Conservation (phyloP, 2,113 vertebrate genomes). For the Chlorocebus sabaeus region DNA sequence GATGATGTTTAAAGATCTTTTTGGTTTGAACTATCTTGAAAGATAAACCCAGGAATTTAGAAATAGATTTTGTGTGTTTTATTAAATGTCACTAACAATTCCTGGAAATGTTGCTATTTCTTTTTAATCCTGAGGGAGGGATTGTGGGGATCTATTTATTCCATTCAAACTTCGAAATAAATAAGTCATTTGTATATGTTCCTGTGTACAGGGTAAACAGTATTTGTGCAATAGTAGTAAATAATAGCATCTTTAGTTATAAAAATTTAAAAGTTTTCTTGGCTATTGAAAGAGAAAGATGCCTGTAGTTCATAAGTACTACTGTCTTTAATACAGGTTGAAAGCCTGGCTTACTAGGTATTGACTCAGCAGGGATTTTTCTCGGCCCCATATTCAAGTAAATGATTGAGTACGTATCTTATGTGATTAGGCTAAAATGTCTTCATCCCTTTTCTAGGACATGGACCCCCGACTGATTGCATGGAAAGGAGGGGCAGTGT, state of each 20-base stretch:
- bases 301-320: neutral
- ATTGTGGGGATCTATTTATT: neutral
- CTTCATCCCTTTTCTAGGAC: conserved; percentile 83
- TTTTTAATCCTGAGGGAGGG: neutral
- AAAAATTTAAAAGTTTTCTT: neutral
- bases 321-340: neutral
- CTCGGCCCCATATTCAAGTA: neutral
- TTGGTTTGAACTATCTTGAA: neutral
- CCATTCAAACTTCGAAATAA: neutral
- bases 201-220: neutral
- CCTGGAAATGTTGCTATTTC: neutral
- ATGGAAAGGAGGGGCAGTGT: conserved; percentile 96
- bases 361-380: neutral
- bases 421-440: neutral
- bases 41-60: neutral
- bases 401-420: neutral
- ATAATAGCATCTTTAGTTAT: neutral
- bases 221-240: neutral
- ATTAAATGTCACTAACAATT: neutral
- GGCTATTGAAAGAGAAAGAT: neutral
- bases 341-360: neutral
- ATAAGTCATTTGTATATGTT: neutral
- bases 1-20: neutral
- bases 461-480: conserved; percentile 95
- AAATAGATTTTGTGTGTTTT: neutral